Percentiles rank a stretch among this genome's conserved stretches.
These are phyloP conservation scores for Cataglyphis hispanica DNA, from an alignment of 1,140 invertebrate genomes.

Conservation along the genomic window DNA sequence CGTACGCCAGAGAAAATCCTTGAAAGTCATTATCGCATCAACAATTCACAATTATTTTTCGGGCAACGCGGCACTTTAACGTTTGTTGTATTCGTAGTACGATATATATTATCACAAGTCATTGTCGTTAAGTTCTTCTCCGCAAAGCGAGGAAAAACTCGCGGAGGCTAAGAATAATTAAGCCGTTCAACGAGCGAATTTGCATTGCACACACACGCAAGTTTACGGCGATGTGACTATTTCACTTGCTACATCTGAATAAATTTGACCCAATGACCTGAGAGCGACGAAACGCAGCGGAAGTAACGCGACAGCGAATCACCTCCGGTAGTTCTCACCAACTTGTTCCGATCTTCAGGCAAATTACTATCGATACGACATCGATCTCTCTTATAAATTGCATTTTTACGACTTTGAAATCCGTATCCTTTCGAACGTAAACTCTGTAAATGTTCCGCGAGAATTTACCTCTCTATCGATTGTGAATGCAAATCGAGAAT, in stretches of 20 bases:
- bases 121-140: constrained; percentile 1
- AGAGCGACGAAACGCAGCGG: constrained; percentile 4
- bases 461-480: background rate
- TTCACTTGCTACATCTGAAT: constrained; percentile 8
- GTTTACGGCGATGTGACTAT: background rate
- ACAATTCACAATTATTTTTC: background rate
- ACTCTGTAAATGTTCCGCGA: background rate
- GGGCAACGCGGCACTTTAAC: background rate
- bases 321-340: constrained; percentile 8
- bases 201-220: background rate
- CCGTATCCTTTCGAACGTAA: background rate
- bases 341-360: constrained; percentile 33
- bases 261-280: constrained; percentile 55
- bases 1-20: background rate
- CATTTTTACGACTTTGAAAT: background rate
- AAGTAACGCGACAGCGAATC: constrained; percentile 32
- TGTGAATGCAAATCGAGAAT: constrained; percentile 18
- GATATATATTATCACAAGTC: background rate
- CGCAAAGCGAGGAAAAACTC: constrained; percentile 15
- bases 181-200: background rate
- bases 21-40: background rate
- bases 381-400: background rate
- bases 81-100: background rate
- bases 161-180: background rate
- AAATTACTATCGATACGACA: constrained; percentile 32